A percentile compares a stretch with the other conserved stretches of the same genome.
Conservation (phyloP, 2,113 vertebrate species). For the Fulmarus glacialis region DNA sequence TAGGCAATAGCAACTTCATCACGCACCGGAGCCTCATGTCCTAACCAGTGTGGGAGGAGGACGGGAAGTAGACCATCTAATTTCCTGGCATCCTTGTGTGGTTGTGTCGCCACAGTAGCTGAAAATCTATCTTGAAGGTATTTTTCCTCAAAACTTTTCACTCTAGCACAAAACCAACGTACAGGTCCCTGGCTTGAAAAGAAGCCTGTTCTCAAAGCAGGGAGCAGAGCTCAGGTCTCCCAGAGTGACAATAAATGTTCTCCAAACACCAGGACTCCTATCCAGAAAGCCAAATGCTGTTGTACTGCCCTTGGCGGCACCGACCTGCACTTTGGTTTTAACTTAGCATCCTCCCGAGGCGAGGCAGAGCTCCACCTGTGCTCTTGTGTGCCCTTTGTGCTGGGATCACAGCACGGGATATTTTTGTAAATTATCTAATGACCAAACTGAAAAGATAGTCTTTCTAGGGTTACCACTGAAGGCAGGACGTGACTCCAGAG, state of each 20-base stretch:
- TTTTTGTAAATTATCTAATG: slow-evolving; percentile 90
- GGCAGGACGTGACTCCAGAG: slow-evolving; percentile 74
- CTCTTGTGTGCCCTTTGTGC: slow-evolving; percentile 19
- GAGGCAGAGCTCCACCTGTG: not conserved
- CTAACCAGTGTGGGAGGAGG: not conserved
- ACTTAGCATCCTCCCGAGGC: not conserved
- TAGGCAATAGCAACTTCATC: slow-evolving; percentile 15
- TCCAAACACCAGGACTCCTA: not conserved
- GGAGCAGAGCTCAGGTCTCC: not conserved
- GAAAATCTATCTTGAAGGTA: slow-evolving; percentile 9
- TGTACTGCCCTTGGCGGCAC: not conserved
- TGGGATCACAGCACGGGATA: slow-evolving; percentile 80
- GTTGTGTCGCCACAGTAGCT: not conserved
- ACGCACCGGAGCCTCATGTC: not conserved
- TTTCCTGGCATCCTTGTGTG: not conserved
- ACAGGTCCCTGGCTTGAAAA: not conserved
- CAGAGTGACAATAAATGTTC: not conserved
- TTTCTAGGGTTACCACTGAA: slow-evolving; percentile 86
- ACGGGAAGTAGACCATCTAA: not conserved
- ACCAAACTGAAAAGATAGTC: slow-evolving; percentile 82
- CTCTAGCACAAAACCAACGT: not conserved
- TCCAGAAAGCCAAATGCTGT: not conserved
- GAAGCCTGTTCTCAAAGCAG: not conserved
- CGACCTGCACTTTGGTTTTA: not conserved
- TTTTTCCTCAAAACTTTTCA: not conserved